These are phyloP conservation scores for Periophthalmodon schlosseri DNA, from an alignment of 2,113 vertebrate species.

Conservation along the genomic window DNA sequence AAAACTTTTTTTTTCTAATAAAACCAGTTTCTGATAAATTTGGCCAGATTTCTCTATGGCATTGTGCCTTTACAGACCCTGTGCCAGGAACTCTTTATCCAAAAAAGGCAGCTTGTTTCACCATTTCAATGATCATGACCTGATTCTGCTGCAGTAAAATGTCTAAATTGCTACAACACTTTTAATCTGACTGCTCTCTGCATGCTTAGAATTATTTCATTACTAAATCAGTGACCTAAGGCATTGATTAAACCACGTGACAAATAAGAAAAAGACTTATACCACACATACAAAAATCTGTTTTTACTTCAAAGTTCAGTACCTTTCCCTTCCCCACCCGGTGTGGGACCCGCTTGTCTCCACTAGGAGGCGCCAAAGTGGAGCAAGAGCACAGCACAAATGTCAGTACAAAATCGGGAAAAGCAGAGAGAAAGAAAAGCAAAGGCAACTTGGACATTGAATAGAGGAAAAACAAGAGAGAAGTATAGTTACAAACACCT, in stretches of 20 bases:
- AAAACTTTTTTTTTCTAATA: too few species aligned
- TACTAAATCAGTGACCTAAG: background rate
- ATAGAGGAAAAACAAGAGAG: slow-evolving; percentile 58
- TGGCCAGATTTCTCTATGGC: too few species aligned
- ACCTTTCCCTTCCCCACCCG: slow-evolving; percentile 65
- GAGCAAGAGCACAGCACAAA: slow-evolving; percentile 77
- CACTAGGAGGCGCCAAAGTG: slow-evolving; percentile 75
- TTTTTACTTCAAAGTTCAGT: slow-evolving; percentile 79
- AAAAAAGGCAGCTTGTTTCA: too few species aligned
- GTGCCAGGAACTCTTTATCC: too few species aligned
- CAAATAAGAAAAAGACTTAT: slow-evolving; percentile 51
- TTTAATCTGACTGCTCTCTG: background rate
- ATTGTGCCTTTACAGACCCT: too few species aligned
- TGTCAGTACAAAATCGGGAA: slow-evolving; percentile 71
- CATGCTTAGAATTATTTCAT: too few species aligned
- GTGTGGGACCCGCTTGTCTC: slow-evolving; percentile 47
- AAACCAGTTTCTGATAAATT: too few species aligned
- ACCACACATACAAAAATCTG: slow-evolving; percentile 62
- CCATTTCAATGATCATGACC: background rate
- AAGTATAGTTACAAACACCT: slow-evolving; percentile 63
- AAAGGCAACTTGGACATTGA: slow-evolving; percentile 79
- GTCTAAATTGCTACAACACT: background rate
- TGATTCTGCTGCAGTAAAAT: background rate
- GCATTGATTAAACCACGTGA: background rate
- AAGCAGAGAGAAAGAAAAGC: slow-evolving; percentile 67